Evolutionary conservation across 2,888 invertebrate species (phyloP), one percentile per base, ranked within the genome.

Genomic region (Cephalotes varians): DNA sequence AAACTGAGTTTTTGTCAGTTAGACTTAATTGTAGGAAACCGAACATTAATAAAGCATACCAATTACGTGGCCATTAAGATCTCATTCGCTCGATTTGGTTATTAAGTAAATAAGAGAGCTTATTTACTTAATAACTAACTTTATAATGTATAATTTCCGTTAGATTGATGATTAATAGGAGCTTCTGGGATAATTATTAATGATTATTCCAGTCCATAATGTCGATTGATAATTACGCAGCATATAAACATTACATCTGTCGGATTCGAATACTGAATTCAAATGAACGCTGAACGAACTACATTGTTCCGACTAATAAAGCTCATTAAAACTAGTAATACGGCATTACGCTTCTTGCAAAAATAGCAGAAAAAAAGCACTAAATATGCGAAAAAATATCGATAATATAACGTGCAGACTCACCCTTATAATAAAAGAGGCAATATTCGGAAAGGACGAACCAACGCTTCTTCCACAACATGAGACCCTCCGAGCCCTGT

Each of bases 391-490:
- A 25, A 10, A 12, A 28, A 56, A 31, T 21, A 25, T 47, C 10
- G 15, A 58, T 72, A 4, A n/a, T 31, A n/a, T 37, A n/a, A 34
- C 5, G 15, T n/a, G 31, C 54, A 4, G 10, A 56, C 87, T 88
- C 94, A 98, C 98, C 97, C 96, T 99, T 98, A 95, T 99, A 99
- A 93, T 98, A 98, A 95, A 98, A 99, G 85, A 99, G 96, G 93
- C 98, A 98, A 94, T 98, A 98, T 94, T 99, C 98, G 44, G 98
- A 98, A 80, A 99, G 95, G 56, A 99, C 98, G 95, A 98, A 98
- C 98, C 98, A 99, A 84, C 98, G 96, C 93, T 98, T 98, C 93
- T 98, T 97, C 98, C 99, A 99, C 58, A 98, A 96, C 96, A 98
- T 98, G 3, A 99, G 95, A 9, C 98, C 98, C 92, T 98, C 98